Conservation (phyloP, 2,797 vertebrate genomes). For the Sebastes diaconus region DNA sequence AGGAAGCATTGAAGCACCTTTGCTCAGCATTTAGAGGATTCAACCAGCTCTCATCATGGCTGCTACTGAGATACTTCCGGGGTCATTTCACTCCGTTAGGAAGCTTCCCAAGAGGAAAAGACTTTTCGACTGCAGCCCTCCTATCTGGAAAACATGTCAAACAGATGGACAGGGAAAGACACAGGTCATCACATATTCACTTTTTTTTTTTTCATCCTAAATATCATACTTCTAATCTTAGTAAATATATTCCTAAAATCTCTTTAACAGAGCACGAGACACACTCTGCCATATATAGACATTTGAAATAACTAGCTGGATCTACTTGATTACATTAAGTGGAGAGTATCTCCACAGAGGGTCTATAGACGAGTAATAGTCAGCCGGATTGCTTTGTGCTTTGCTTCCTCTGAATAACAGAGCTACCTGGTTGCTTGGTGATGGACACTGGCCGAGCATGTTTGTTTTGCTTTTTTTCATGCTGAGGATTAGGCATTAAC, state of each 20-base stretch:
- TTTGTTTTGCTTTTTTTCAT: conserved; percentile 54
- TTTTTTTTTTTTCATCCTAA: background rate
- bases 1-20: no score
- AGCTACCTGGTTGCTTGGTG: conserved; percentile 66
- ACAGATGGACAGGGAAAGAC: background rate
- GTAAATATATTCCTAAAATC: background rate
- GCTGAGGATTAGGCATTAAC: conserved; percentile 64
- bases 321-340: background rate
- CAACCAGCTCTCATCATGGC: no score
- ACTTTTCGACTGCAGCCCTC: no score
- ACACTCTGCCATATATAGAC: background rate
- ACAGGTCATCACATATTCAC: background rate
- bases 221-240: background rate
- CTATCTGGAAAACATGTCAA: background rate
- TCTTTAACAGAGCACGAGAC: background rate
- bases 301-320: background rate
- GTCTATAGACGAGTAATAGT: conserved; percentile 4
- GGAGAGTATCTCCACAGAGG: background rate
- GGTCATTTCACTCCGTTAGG: no score
- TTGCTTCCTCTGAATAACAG: conserved; percentile 32
- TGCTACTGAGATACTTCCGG: no score
- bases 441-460: conserved; percentile 40
- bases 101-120: no score
- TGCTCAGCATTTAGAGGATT: no score
- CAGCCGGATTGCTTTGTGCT: conserved; percentile 37